Base-by-base conservation (phyloP, 2,113 vertebrate species). In the Amphiprion percula region DNA sequence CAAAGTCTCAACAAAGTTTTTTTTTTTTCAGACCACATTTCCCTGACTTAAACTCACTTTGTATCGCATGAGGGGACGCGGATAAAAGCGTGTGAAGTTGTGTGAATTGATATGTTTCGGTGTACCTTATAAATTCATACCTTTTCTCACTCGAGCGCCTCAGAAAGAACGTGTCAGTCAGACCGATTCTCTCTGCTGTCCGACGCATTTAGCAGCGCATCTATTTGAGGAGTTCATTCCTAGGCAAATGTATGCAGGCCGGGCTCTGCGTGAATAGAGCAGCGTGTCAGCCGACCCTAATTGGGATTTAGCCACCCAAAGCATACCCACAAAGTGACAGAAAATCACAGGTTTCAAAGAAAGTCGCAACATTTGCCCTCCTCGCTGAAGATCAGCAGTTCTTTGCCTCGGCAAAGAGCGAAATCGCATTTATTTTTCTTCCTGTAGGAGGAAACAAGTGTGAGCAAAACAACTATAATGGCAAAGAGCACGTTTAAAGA, bases 281-380 rank as follows among this genome's bases (percentile, higher is more conserved):
- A 96, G 96, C 96, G 97, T 99, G 98, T 99, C 97, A 97, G 95
- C 97, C 97, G 97, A 96, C 96, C 97, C 97, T 99, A 99, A 99
- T 99, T 99, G 98, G 97, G 96, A 97, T 99, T 99, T 98, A 99
- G 98, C 96, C 96, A 98, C 97, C 97, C 95, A 96, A 96, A 96
- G 96, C 97, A 98, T 96, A 96, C 96, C 97, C 96, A 96, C 94
- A 96, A 94, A 97, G 95, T 97, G 96, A 96, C 96, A 95, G 96
- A 96, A 96, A 96, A 96, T 96, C 96, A 95, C 97, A 95, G 95
- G 94, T 97, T 95, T 95, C 95, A 95, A 96, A 97, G 96, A 80
- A 96, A 91, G 91, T 93, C 94, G 84, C 84, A 95, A 95, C 94
- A 96, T 96, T 97, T 96, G 96, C 95, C 96, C 95, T 95, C 91